phyloP scores from a whole-genome alignment of 2,797 vertebrate species.

The Gobio occitaniae region DNA sequence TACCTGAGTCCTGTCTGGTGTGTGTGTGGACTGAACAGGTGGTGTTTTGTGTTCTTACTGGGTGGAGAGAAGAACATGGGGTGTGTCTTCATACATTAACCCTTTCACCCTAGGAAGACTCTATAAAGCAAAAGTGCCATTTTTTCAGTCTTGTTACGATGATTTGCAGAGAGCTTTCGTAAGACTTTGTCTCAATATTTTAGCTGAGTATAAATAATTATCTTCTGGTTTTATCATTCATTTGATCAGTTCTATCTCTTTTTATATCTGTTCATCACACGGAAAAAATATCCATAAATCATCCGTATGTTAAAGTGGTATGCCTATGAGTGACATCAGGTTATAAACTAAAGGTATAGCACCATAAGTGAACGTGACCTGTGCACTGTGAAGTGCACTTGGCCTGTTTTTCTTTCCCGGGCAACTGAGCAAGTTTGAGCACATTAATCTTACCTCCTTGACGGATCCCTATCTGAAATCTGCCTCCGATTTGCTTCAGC shows the following conservation, averaged over 20 bases:
- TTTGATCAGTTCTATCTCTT: background rate
- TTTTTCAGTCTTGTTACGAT: background rate
- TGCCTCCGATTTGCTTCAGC: conserved; percentile 44
- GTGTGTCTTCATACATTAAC: conserved; percentile 11
- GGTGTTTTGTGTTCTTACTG: conserved; percentile 29
- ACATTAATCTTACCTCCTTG: conserved; percentile 6
- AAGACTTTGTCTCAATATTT: background rate
- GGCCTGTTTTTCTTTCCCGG: background rate
- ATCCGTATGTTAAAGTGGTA: background rate
- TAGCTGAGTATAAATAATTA: background rate
- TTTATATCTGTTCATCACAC: conserved; percentile 1
- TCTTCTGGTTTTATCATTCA: background rate
- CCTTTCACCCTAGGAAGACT: background rate
- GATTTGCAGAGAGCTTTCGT: conserved; percentile 14
- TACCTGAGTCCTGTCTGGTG: conserved; percentile 9
- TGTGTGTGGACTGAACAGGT: conserved; percentile 24
- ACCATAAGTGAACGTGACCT: conserved; percentile 4
- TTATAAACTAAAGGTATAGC: conserved; percentile 7
- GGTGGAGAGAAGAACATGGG: background rate
- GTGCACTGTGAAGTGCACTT: background rate
- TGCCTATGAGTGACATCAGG: background rate
- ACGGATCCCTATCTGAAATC: conserved; percentile 25
- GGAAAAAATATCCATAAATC: conserved; percentile 8
- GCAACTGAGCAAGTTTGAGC: background rate
- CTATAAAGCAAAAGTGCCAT: background rate